A percentile compares a stretch with the other conserved stretches of the same genome.
These are phyloP conservation scores for Nerophis lumbriciformis DNA, from an alignment of 2,113 vertebrate genomes.

Conservation along the genomic window DNA sequence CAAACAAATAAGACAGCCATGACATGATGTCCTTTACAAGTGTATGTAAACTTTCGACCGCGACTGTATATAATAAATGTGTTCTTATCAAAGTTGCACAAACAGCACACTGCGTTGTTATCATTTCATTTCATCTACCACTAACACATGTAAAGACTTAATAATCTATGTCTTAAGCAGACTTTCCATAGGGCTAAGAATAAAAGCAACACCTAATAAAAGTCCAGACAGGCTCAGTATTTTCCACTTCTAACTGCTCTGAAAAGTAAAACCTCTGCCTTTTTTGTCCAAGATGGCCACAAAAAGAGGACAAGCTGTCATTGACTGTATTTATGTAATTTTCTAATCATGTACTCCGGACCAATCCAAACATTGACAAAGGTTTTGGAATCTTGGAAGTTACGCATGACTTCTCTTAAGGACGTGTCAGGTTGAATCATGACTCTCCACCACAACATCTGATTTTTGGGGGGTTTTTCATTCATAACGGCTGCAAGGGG, in stretches of 20 bases:
- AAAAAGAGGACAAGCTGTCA: conserved; percentile 44
- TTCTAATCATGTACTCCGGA: conserved; percentile 46
- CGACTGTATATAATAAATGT: too few species aligned
- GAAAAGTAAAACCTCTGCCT: conserved; percentile 29
- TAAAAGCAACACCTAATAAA: conserved; percentile 13
- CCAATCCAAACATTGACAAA: conserved; percentile 61
- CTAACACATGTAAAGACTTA: neutral
- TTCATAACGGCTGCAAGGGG: conserved; percentile 1
- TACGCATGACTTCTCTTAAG: conserved; percentile 29
- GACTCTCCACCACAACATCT: conserved; percentile 20
- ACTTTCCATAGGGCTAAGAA: conserved; percentile 9
- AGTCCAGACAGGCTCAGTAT: conserved; percentile 5
- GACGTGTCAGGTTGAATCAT: conserved; percentile 55
- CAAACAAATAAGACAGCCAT: too few species aligned
- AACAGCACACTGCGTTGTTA: too few species aligned
- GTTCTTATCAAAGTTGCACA: too few species aligned
- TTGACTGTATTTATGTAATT: conserved; percentile 44
- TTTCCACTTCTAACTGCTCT: conserved; percentile 6
- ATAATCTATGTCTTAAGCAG: neutral
- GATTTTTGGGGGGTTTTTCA: conserved; percentile 15
- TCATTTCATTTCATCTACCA: neutral
- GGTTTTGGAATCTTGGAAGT: conserved; percentile 41
- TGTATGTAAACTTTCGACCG: too few species aligned
- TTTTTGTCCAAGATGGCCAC: conserved; percentile 35
- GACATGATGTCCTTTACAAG: too few species aligned